These are phyloP conservation scores for Solenopsis fugax DNA, from an alignment of 1,140 invertebrate genomes.

Conservation along the genomic window DNA sequence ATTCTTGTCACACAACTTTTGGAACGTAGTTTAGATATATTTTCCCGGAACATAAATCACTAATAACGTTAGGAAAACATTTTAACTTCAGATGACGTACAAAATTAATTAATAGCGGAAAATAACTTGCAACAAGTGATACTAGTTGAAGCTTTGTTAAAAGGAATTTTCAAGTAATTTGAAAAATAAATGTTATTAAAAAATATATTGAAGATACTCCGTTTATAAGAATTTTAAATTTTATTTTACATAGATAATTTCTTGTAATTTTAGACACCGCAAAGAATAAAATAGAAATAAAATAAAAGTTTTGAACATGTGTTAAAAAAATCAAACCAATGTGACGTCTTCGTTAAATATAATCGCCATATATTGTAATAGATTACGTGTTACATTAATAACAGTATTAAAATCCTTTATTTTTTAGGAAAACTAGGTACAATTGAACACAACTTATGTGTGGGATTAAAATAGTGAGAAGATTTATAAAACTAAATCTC, in stretches of 20 bases:
- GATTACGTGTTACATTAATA: conserved; percentile 22
- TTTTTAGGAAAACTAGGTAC: conserved; percentile 67
- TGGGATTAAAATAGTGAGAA: conserved; percentile 63
- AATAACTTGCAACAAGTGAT: conserved; percentile 14
- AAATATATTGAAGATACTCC: neutral
- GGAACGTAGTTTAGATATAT: conserved; percentile 34
- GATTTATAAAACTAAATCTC: conserved; percentile 66
- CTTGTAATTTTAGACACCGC: neutral
- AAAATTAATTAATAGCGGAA: neutral
- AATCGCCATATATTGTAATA: conserved; percentile 8
- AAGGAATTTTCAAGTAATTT: neutral
- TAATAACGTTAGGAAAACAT: conserved; percentile 30
- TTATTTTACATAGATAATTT: neutral
- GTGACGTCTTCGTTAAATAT: neutral
- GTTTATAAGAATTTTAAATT: neutral
- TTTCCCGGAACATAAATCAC: conserved; percentile 16
- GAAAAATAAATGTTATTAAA: neutral
- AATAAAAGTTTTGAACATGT: conserved; percentile 5
- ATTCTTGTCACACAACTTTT: conserved; percentile 47
- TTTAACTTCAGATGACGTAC: conserved; percentile 32
- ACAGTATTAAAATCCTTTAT: conserved; percentile 63
- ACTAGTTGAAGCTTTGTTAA: conserved; percentile 12
- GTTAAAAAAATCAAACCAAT: conserved; percentile 40
- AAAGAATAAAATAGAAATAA: neutral
- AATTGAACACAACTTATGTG: conserved; percentile 65